These are phyloP conservation scores for Tachystola acroxantha DNA, from an alignment of 2,888 invertebrate genomes.

Conservation along the genomic window DNA sequence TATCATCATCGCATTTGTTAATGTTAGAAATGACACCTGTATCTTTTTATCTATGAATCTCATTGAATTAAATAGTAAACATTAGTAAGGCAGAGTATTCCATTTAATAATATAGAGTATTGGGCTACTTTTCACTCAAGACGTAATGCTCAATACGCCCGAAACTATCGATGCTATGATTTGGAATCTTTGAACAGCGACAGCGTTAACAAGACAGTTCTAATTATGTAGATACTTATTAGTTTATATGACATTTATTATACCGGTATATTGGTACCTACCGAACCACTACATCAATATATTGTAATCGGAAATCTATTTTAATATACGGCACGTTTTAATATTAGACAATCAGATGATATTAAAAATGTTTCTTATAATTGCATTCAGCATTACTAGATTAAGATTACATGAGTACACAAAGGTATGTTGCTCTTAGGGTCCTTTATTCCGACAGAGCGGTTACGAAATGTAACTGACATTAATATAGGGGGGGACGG, in stretches of 20 bases:
- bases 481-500: too few species aligned
- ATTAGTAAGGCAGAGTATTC: not conserved
- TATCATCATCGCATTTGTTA: too few species aligned
- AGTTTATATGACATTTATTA: slow-evolving; percentile 8
- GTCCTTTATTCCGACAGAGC: too few species aligned
- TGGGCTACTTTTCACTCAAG: not conserved
- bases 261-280: not conserved
- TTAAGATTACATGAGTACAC: too few species aligned
- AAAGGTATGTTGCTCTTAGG: too few species aligned
- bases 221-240: slow-evolving; percentile 11
- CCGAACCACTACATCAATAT: not conserved
- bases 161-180: slow-evolving; percentile 28
- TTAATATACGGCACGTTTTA: too few species aligned
- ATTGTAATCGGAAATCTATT: not conserved
- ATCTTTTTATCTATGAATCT: not conserved
- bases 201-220: slow-evolving; percentile 25
- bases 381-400: too few species aligned
- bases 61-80: not conserved
- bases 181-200: slow-evolving; percentile 33
- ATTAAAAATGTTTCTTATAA: too few species aligned
- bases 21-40: not conserved
- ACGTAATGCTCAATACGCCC: not conserved
- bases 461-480: too few species aligned
- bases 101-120: not conserved
- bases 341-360: too few species aligned